These are phyloP conservation scores for Orientallactaga bullata DNA, from an alignment of 2,113 vertebrate species.

Conservation along the genomic window DNA sequence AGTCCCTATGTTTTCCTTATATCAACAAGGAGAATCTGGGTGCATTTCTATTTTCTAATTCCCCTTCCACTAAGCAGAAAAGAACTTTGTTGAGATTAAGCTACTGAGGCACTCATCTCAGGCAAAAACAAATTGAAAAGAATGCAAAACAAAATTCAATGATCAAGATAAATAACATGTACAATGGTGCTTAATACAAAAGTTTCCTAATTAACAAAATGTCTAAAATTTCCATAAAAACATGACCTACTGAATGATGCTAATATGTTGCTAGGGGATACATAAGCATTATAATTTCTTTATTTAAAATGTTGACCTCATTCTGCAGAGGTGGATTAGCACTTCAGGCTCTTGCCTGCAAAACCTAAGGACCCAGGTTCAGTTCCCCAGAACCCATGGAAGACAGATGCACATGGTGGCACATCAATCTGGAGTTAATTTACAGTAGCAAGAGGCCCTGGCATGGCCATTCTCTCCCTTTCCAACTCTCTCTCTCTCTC, in stretches of 20 bases:
- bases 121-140: background rate
- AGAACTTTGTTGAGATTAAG: too few species aligned
- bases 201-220: background rate
- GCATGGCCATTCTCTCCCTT: too few species aligned
- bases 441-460: too few species aligned
- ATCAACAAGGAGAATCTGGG: background rate
- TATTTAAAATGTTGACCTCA: conserved; percentile 6
- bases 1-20: background rate
- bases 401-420: too few species aligned
- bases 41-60: background rate
- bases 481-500: too few species aligned
- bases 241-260: background rate
- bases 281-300: too few species aligned
- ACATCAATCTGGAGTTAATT: too few species aligned
- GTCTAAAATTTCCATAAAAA: background rate
- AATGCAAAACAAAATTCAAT: background rate
- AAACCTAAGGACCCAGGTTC: too few species aligned
- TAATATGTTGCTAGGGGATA: background rate
- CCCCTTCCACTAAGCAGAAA: background rate
- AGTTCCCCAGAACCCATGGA: too few species aligned
- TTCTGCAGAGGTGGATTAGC: too few species aligned
- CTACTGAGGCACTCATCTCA: background rate
- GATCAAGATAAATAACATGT: background rate
- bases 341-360: too few species aligned
- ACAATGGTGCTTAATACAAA: background rate